Conservation (phyloP, 53 echinoderm and acorn worm species). For the Glandiceps talaboti region DNA sequence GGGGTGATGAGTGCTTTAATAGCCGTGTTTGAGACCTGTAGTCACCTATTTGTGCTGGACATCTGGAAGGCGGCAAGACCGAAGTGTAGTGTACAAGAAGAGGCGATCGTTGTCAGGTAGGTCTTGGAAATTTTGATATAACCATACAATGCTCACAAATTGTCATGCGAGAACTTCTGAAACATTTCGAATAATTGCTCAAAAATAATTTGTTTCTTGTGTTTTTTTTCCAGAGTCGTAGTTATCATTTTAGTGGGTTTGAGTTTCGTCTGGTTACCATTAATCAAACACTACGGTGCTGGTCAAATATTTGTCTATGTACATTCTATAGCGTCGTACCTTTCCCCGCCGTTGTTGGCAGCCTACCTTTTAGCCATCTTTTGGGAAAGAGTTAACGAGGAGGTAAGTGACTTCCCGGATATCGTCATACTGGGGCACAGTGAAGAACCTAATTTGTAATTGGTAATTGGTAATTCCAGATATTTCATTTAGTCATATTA, state of each 20-base stretch:
- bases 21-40: constrained; percentile 61
- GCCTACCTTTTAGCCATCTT: constrained; percentile 54
- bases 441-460: too few relatives aligned
- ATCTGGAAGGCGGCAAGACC: constrained; percentile 51
- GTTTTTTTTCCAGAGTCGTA: constrained; percentile 28
- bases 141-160: too few relatives aligned
- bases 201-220: too few relatives aligned
- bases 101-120: constrained; percentile 60
- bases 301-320: constrained; percentile 76
- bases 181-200: too few relatives aligned
- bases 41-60: constrained; percentile 54
- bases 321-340: constrained; percentile 63
- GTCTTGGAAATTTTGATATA: too few relatives aligned
- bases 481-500: too few relatives aligned
- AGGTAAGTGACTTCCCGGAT: too few relatives aligned
- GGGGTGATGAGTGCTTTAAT: constrained; percentile 71
- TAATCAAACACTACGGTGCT: constrained; percentile 53
- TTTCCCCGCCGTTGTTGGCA: constrained; percentile 69
- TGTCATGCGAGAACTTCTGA: too few relatives aligned
- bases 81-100: constrained; percentile 39
- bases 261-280: constrained; percentile 55
- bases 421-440: too few relatives aligned
- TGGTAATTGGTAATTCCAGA: too few relatives aligned
- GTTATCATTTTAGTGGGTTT: constrained; percentile 40
- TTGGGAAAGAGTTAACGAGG: constrained; percentile 50